Base-by-base conservation (phyloP, 2,113 vertebrate genomes). In the Mugil cephalus region DNA sequence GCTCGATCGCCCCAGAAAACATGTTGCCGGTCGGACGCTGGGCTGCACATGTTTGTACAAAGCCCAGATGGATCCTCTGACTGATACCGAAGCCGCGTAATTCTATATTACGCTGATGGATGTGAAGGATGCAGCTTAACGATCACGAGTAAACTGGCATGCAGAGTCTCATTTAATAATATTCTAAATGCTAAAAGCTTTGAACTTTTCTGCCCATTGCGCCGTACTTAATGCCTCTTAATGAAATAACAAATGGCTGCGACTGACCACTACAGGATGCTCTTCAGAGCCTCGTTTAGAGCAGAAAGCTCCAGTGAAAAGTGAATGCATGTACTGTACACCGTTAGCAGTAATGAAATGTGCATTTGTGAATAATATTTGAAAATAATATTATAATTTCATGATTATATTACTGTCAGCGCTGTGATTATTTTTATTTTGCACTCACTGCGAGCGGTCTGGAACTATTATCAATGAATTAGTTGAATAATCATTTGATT, bases 111-210 rank as follows among this genome's bases (percentile, higher is more conserved):
- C 17, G 46, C 63, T 85, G 80, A 88, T 80, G 85, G 79, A 84
- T 68, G 78, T 76, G 62, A 69, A 67, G 67, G 70, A 81, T 74
- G 79, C 78, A 83, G 87, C 80, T 75, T 59, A 70, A 68, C 13
- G 30, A 75, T 85, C 77, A 66, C 46, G 74, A 73, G 43, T 74
- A 82, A 85, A 90, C 79, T 55, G 70, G 60, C 50, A 83, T 77
- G 82, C 70, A 74, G 81, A 89, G 64, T 30, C 68, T 69, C 56
- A 84, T 86, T 87, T 91, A 83, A 88, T 87, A 79, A 80, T 43
- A 63, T 70, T 76, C 65, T 60, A 75, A 84, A 87, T 76, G 67
- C 83, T 91, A 89, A 88, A 85, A 87, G 82, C 85, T 85, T 87
- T 89, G 86, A 89, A 90, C 83, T 78, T 85, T 86, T 82, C 80